These are phyloP conservation scores for Henicopernis longicauda DNA, from an alignment of 2,113 vertebrate species.

Conservation along the genomic window DNA sequence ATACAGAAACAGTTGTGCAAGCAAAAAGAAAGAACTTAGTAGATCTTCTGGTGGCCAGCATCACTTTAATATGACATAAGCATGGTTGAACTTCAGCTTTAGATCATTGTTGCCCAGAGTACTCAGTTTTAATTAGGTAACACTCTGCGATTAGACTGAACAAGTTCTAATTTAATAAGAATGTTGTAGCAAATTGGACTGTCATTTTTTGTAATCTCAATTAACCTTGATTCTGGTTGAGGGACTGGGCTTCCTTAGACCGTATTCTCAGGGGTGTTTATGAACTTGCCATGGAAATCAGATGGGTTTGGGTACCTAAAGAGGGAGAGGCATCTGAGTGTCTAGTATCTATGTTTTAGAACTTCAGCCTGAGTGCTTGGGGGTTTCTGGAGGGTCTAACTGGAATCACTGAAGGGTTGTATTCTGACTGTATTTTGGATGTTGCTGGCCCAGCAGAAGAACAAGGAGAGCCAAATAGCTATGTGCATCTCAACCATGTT, in stretches of 20 bases:
- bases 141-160: neutral
- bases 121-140: neutral
- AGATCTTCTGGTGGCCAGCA: neutral
- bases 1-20: neutral
- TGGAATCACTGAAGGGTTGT: neutral
- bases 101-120: neutral
- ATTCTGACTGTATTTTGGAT: neutral
- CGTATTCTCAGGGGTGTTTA: neutral
- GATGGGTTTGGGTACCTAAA: neutral
- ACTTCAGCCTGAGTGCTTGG: neutral
- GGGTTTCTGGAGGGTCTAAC: neutral
- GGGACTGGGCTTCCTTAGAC: neutral
- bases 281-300: neutral
- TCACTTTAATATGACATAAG: neutral
- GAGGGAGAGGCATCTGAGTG: neutral
- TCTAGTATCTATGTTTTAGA: neutral
- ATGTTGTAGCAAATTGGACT: neutral
- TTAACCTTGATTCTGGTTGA: neutral
- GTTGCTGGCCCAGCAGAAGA: neutral
- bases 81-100: neutral
- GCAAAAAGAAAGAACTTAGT: neutral
- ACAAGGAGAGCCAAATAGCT: neutral
- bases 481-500: neutral
- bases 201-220: neutral
- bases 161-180: neutral